phyloP scores from a whole-genome alignment of 2,888 invertebrate species.

The Cerastis rubricosa region DNA sequence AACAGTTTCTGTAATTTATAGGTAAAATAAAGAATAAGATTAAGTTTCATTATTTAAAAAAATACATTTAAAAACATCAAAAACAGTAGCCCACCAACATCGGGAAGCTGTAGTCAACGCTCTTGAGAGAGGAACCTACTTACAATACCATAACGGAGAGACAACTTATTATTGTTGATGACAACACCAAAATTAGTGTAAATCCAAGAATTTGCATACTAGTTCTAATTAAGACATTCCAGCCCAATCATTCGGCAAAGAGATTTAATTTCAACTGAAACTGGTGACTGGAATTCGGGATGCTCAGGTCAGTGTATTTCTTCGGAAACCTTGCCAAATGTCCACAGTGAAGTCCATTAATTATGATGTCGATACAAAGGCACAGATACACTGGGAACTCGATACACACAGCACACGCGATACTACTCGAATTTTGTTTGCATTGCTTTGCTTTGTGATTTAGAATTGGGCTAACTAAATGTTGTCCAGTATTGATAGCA shows the following conservation, averaged over 20 bases:
- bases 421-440: conserved; percentile 19
- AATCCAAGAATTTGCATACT: background rate
- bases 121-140: background rate
- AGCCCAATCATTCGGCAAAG: conserved; percentile 8
- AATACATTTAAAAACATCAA: no score
- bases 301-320: conserved; percentile 26
- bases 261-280: conserved; percentile 40
- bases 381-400: conserved; percentile 6
- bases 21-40: background rate
- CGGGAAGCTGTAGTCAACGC: background rate
- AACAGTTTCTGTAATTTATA: background rate
- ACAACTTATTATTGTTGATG: background rate
- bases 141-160: background rate
- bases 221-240: conserved; percentile 15
- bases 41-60: no score
- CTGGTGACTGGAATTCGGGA: conserved; percentile 16
- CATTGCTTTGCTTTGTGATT: conserved; percentile 33
- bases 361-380: conserved; percentile 36
- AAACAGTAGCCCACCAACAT: background rate
- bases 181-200: background rate
- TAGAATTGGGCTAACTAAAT: conserved; percentile 25
- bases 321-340: conserved; percentile 6
- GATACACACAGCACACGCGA: conserved; percentile 9
- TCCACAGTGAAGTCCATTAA: conserved; percentile 15
- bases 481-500: background rate